Base-by-base conservation (phyloP, 2,888 invertebrate genomes). In the Eurytoma californica region DNA sequence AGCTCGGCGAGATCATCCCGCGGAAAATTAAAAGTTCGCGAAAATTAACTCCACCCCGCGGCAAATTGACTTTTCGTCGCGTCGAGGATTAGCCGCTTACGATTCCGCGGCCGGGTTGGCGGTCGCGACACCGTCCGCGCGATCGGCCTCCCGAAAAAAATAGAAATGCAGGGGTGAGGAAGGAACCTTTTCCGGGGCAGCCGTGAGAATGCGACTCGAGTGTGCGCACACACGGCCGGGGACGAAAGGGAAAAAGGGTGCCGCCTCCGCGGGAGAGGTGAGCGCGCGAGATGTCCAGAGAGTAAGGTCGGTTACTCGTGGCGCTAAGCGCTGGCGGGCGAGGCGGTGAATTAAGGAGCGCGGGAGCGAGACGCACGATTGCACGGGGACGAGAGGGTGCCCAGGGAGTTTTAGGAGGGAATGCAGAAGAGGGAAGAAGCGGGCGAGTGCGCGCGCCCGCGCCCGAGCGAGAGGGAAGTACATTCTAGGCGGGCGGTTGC, bases 401-500 rank as follows among this genome's bases (percentile, higher is more conserved):
- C 39, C 24, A 13, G 66, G 20, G 51, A 57, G 30, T 24, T 39
- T 39, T 39, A 39, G 39, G 9, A 39, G 39, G 39, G 39, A 39
- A 39, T 39, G 39, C 9, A 39, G 55, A 63, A 63, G 28, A 20
- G 14, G 20, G 20, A 14, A 24, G 24, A 24, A 24, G 24, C 63
- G 39, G n/a, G 47, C 63, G 63, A 30, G 16, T 16, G 61, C 61
- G 28, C 39, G 47, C 47, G 63, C 63, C 18, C 63, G 18, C 47
- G 63, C 18, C 61, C 1, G 66, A 61, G 72, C 65, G 74, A 60
- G 57, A 58, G 68, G 70, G 51, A 30, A 81, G 85, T 84, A 85
- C 81, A 83, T 84, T 80, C 84, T 83, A 85, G 86, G 82, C 83
- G 83, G 83, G 85, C 85, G 85, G 85, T 86, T 85, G 88, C 86